Conservation (phyloP, 1,140 invertebrate genomes). For the Anthonomus grandis region DNA sequence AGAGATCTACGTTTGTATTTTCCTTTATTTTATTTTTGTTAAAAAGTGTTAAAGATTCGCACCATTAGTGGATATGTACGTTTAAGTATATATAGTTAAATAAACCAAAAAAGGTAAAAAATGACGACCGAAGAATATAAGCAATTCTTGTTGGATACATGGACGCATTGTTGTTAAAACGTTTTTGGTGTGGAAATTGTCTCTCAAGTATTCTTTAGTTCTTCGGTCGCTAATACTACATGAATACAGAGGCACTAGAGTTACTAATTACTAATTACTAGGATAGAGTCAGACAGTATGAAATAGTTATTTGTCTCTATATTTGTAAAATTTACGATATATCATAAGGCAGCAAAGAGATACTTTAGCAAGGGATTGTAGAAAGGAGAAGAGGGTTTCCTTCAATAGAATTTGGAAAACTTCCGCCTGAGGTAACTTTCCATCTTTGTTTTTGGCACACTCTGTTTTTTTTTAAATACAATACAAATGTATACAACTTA, state of each 20-base stretch:
- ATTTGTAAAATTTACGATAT: conserved; percentile 32
- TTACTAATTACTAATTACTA: conserved; percentile 38
- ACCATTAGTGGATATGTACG: conserved; percentile 26
- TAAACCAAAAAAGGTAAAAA: neutral
- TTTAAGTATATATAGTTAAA: conserved; percentile 11
- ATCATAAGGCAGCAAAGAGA: conserved; percentile 46
- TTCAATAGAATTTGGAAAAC: neutral
- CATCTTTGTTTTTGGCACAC: too few relatives aligned
- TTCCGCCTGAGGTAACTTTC: too few relatives aligned
- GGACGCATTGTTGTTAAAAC: neutral
- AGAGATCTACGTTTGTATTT: conserved; percentile 9
- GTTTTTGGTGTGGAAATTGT: too few relatives aligned
- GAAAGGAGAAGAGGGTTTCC: neutral
- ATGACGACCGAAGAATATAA: neutral
- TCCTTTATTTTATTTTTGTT: conserved; percentile 4
- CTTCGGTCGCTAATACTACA: conserved; percentile 40
- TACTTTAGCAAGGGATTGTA: conserved; percentile 35
- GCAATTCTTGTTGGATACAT: neutral
- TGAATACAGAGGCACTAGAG: conserved; percentile 45
- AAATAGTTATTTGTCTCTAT: conserved; percentile 44
- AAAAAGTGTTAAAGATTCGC: conserved; percentile 18
- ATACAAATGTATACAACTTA: too few relatives aligned
- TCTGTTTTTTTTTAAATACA: too few relatives aligned
- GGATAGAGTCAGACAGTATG: conserved; percentile 37
- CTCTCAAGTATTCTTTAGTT: too few relatives aligned